Percentiles rank a stretch among this genome's conserved stretches.
Evolutionary conservation across 2,113 vertebrate species (phyloP).

Genomic region (Saccopteryx bilineata): DNA sequence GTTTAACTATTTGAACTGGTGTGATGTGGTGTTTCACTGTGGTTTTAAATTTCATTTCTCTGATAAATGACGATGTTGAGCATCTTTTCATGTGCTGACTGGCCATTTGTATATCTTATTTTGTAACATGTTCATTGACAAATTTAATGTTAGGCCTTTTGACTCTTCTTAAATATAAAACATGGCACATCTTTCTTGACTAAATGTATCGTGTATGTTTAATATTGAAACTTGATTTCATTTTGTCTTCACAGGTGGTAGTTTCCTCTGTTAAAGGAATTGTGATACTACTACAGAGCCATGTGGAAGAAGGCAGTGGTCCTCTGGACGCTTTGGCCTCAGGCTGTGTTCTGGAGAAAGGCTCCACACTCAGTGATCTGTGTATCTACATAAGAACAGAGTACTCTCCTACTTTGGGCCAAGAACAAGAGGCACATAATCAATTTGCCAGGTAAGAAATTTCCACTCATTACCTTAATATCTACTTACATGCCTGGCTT

Average conservation of each 20-base stretch:
- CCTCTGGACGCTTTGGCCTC: neutral
- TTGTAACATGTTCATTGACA: neutral
- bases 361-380: constrained; percentile 68
- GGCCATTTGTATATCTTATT: neutral
- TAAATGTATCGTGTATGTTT: neutral
- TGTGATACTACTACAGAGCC: constrained; percentile 89
- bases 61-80: neutral
- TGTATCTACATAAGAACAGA: constrained; percentile 90
- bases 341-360: neutral
- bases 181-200: neutral
- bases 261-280: constrained; percentile 90
- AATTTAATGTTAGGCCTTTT: constrained; percentile 7
- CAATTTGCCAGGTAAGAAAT: constrained; percentile 88
- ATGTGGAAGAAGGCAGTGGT: neutral
- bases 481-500: neutral
- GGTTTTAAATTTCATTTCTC: neutral
- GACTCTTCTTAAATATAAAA: constrained; percentile 34
- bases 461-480: neutral
- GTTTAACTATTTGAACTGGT: neutral
- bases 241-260: constrained; percentile 86
- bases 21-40: neutral
- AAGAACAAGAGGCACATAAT: constrained; percentile 79
- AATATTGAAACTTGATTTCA: constrained; percentile 43
- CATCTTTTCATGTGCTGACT: neutral
- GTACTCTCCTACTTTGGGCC: constrained; percentile 84